phyloP scores from a whole-genome alignment of 2,888 invertebrate species.

The Caenorhabditis japonica region DNA sequence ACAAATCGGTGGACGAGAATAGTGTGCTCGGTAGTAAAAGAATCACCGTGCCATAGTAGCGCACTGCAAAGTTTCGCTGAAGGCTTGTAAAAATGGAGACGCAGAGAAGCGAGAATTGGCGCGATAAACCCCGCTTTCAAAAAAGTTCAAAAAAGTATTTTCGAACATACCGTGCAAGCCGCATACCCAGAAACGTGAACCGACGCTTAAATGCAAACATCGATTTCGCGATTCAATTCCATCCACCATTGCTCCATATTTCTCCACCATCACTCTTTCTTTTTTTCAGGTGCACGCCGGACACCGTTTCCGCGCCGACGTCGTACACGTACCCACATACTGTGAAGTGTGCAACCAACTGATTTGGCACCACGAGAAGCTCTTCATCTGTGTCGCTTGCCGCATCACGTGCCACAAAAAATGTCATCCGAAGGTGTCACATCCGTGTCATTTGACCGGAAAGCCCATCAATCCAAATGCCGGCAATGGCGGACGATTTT shows the following conservation, averaged over 20 bases:
- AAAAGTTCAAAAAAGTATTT: no score
- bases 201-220: no score
- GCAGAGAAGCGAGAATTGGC: no score
- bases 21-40: no score
- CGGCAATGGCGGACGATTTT: slow-evolving; percentile 81
- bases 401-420: slow-evolving; percentile 92
- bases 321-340: slow-evolving; percentile 94
- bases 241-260: slow-evolving; percentile 15
- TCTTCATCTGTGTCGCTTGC: slow-evolving; percentile 82
- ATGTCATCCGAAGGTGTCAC: slow-evolving; percentile 85
- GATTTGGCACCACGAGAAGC: slow-evolving; percentile 94
- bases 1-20: no score
- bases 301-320: slow-evolving; percentile 88
- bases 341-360: slow-evolving; percentile 88
- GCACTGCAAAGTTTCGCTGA: no score
- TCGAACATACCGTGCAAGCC: no score
- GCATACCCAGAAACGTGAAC: no score
- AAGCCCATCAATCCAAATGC: slow-evolving; percentile 41
- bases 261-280: slow-evolving; percentile 7
- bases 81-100: no score
- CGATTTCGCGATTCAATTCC: no score
- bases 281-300: slow-evolving; percentile 83
- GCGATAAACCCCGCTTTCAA: no score
- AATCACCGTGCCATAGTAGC: no score
- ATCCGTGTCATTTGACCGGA: slow-evolving; percentile 72